phyloP scores from a whole-genome alignment of 2,113 vertebrate genomes.

The Platycercus adscitus region DNA sequence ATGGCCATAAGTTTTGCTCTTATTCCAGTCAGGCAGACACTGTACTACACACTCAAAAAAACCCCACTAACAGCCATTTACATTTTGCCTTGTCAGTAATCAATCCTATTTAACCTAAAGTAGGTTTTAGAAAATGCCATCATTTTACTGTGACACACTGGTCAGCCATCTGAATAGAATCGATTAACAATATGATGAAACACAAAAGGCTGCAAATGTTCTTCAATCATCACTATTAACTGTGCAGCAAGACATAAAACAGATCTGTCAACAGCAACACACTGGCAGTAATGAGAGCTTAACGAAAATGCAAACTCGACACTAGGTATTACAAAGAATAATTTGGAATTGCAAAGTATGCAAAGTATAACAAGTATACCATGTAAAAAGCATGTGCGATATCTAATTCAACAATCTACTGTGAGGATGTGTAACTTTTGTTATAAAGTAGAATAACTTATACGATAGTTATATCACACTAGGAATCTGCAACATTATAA shows the following conservation, averaged over 20 bases:
- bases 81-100: conserved; percentile 26
- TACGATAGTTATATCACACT: not conserved
- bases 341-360: not conserved
- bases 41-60: not conserved
- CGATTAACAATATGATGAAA: conserved; percentile 12
- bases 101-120: conserved; percentile 16
- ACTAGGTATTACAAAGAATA: not conserved
- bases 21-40: not conserved
- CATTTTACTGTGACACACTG: not conserved
- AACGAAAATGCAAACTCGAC: not conserved
- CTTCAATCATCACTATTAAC: not conserved
- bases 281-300: not conserved
- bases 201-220: conserved; percentile 26
- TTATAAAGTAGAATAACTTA: not conserved
- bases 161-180: conserved; percentile 29
- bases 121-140: not conserved
- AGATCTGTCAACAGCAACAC: not conserved
- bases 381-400: not conserved
- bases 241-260: conserved; percentile 10
- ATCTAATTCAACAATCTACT: not conserved
- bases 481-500: not conserved
- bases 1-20: not conserved
- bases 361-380: not conserved
- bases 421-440: not conserved
- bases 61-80: not conserved